Base-by-base conservation (phyloP, 92 coral and sea anemone genomes). In the Actinernus sp. region DNA sequence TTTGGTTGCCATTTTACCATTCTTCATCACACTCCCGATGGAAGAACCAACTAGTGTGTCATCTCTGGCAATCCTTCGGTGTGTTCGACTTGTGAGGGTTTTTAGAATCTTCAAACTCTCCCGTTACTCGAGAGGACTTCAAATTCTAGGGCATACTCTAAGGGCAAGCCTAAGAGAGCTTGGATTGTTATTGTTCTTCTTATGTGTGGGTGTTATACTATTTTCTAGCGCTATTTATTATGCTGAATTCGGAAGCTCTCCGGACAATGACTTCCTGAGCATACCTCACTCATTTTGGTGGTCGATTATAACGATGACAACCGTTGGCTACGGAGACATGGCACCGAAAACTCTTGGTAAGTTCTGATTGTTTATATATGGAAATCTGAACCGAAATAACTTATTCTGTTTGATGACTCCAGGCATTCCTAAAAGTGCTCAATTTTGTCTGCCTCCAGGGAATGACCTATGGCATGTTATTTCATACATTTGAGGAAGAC, bases 261-360 rank as follows among this genome's bases (percentile, higher is more conserved):
- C 75, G 4, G 66, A 58, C 26, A 80, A 73, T 8, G 79, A 67
- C 0, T 95, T 95, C 46, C 46, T 46, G 49, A 95, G 99, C 40
- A 95, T 95, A 26, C 99, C 99, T 0, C 99, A 95, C 32, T 87
- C 97, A 10, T 95, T 95, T 43, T 95, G 99, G 99, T 95, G 99
- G 99, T 93, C 99, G 0, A 87, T 95, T 6, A 92, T 95, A 10
- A 95, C 99, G 33, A 95, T 95, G 99, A 95, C 99, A 10, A 95
- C 99, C 0, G 99, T 95, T 2, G 99, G 99, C 1, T 95, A 95
- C 30, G 99, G 99, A 38, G 99, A 95, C 70, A 86, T 91, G 78
- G 80, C 71, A 1, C 99, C 99, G 4, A 67, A 91, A 82, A 91
- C 96, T 25, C 49, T 86, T n/a, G 97, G 97, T 90, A 86, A 64